Evolutionary conservation across 1,140 invertebrate species (phyloP), one percentile per base, ranked within the genome.

Genomic region (Trissolcus basalis): DNA sequence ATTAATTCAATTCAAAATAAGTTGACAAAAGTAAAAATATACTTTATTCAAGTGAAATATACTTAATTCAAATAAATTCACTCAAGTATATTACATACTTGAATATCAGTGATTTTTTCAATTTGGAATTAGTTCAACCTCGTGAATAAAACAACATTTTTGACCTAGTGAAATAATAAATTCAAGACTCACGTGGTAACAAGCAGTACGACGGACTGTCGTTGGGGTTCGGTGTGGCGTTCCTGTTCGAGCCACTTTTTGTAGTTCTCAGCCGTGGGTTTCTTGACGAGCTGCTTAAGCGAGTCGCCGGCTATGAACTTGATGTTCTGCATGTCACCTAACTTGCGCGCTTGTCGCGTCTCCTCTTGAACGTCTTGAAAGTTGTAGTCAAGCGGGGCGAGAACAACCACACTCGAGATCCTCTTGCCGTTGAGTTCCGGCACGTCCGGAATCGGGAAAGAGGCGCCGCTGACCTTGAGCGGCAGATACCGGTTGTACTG

Each of bases 401-500:
- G 84, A 5, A 96, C 94, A 1, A 96, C 94, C 3, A 96, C 94
- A 77, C 93, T 95, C 0, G 93, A 93, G 4, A 96, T 92, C 81
- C 91, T 92, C 78, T 93, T 92, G 35, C 93, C 93, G 76, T 90
- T 90, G 8, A 96, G 82, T 79, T 93, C 92, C 1, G 92, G 90
- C 14, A 91, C 92, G 80, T 95, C 92, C 2, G 94, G 94, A 33
- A 95, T 90, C 7, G 94, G 94, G 80, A 96, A 96, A 54, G 94
- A 92, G n/a, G 93, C 91, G 0, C 94, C 94, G 74, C 91, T 94
- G 19, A 96, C 92, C 90, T 95, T 95, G 16, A 96, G 86, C 0
- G 94, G 94, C 35, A 96, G 85, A 84, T 95, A 96, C 61, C 94
- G 90, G 85, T 95, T 95, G 84, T 95, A 96, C 80, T 92, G 92